Evolutionary conservation across 2,113 vertebrate species (phyloP), one percentile per base, ranked within the genome.

Genomic region (Eidolon helvum): DNA sequence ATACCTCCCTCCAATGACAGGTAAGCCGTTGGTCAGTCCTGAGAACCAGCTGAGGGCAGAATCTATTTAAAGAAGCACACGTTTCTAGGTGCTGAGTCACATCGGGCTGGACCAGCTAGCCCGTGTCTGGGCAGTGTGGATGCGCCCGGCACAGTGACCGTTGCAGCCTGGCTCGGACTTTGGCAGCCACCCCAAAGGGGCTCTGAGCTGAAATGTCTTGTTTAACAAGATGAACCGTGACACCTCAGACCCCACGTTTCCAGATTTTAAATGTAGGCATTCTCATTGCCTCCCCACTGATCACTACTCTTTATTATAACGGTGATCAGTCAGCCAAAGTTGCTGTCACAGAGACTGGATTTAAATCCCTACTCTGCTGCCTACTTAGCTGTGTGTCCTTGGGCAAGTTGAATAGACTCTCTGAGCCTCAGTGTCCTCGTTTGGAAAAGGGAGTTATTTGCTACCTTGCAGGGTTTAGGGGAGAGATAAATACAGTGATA

Each of bases 11-110:
- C 19, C 0, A 0, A 1, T 61, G 69, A 74, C 78, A 53, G 83
- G 79, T 57, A 15, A 95, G 82, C 53, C 87, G 40, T 43, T n/a
- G 24, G 63, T 79, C 72, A 33, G 22, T 35, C 4, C 33, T 15
- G 30, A 57, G 86, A 61, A 21, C 33, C 33, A 38, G 90, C 61
- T 4, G 77, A 50, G 35, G 48, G n/a, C 40, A 69, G 59, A 7
- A 22, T 90, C 88, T 91, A 82, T 93, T 97, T 96, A 95, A 82
- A 94, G 91, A 88, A 28, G n/a, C 88, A 21, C 15, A 3, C 19
- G 45, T 63, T 82, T 82, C 72, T 48, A 65, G 65, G 74, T 88
- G 96, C 95, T 91, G 94, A 96, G 78, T 97, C 87, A 96, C 71
- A 0, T 2, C 2, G 8, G 48, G 59, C 75, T 85, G 83, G 71